These are phyloP conservation scores for Clarias platycephalus DNA, from an alignment of 2,797 vertebrate genomes.

Conservation along the genomic window DNA sequence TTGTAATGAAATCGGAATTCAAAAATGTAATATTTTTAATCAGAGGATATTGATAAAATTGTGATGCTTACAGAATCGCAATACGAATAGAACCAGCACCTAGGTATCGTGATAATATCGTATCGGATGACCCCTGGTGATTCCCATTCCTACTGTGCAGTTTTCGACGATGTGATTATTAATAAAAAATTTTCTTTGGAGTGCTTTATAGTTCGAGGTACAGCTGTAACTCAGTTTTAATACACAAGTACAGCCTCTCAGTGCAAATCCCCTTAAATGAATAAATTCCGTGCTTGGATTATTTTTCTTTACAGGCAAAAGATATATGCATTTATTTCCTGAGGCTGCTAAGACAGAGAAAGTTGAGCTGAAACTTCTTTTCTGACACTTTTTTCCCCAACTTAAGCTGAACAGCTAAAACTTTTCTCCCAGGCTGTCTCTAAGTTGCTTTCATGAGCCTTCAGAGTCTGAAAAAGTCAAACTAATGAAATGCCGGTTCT, in stretches of 20 bases:
- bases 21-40: too few species aligned
- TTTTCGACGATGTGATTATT: not conserved
- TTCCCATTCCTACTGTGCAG: not conserved
- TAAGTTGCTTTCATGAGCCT: not conserved
- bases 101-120: too few species aligned
- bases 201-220: not conserved
- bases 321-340: not conserved
- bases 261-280: not conserved
- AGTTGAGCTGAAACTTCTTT: not conserved
- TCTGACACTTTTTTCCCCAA: not conserved
- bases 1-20: too few species aligned
- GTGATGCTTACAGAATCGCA: too few species aligned
- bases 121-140: too few species aligned
- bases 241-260: not conserved
- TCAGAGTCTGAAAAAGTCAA: not conserved
- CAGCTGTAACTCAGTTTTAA: not conserved
- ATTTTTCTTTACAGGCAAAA: not conserved
- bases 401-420: not conserved
- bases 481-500: conserved; percentile 9
- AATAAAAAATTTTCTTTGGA: too few species aligned
- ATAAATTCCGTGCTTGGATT: not conserved
- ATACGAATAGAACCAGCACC: too few species aligned
- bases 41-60: too few species aligned
- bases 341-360: not conserved
- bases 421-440: not conserved